Evolutionary conservation across 2,888 invertebrate genomes (phyloP).

Genomic region (Platerodrilus igneus): DNA sequence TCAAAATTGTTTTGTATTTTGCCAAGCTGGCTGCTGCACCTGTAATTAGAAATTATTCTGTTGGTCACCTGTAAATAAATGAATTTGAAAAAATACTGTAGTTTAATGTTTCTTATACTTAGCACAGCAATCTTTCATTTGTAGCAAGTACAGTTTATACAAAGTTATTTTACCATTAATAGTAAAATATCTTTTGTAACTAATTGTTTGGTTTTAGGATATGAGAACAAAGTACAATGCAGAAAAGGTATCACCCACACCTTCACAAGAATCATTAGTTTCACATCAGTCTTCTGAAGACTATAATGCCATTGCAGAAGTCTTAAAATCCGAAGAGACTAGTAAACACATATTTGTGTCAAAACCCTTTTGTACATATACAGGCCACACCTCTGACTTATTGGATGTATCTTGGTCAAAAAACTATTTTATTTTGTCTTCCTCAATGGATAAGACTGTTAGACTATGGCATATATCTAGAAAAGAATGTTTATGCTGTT

Average conservation of each 20-base stretch:
- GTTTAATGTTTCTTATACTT: too few species aligned
- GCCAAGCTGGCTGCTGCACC: too few species aligned
- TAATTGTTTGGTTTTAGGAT: conserved; percentile 68
- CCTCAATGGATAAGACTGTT: conserved; percentile 98
- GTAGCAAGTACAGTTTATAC: too few species aligned
- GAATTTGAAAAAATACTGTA: too few species aligned
- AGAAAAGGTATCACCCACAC: conserved; percentile 87
- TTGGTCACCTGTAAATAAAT: too few species aligned
- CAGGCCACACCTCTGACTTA: conserved; percentile 93
- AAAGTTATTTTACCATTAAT: too few species aligned
- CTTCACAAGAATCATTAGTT: conserved; percentile 86
- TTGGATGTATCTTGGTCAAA: conserved; percentile 98
- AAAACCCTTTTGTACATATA: conserved; percentile 86
- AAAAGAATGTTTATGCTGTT: conserved; percentile 95
- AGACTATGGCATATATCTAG: conserved; percentile 96
- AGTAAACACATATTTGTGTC: conserved; percentile 73
- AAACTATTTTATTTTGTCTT: conserved; percentile 95
- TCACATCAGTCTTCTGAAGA: conserved; percentile 68
- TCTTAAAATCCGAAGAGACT: conserved; percentile 58
- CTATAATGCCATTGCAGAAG: conserved; percentile 56
- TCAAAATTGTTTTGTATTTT: too few species aligned
- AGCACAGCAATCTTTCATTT: too few species aligned
- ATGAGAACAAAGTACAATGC: conserved; percentile 94
- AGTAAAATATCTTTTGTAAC: too few species aligned
- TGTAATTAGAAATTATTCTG: too few species aligned